Evolutionary conservation across 2,113 vertebrate genomes (phyloP).

Genomic region (Panthera tigris): DNA sequence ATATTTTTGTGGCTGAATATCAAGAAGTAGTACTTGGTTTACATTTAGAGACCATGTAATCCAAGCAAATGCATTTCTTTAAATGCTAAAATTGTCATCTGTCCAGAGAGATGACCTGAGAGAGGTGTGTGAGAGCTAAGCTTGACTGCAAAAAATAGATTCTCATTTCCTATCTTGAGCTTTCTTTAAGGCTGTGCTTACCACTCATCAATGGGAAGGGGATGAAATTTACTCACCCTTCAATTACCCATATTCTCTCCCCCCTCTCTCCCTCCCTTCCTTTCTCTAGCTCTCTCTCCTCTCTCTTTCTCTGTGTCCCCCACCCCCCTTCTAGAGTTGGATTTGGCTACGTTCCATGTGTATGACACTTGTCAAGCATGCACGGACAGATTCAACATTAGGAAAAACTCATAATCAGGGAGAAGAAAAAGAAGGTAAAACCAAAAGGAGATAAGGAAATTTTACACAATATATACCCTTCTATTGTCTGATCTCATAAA

Average conservation of each 20-base stretch:
- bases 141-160: neutral
- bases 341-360: neutral
- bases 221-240: neutral
- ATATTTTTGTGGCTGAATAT: neutral
- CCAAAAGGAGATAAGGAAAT: neutral
- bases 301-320: too few species aligned
- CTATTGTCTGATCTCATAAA: neutral
- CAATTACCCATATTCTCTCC: neutral
- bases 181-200: neutral
- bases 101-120: neutral
- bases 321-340: neutral
- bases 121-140: neutral
- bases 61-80: neutral
- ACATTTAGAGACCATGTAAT: neutral
- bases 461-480: neutral
- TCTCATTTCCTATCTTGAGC: neutral
- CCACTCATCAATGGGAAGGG: neutral
- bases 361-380: neutral
- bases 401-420: neutral
- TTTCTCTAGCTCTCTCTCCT: neutral
- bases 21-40: neutral
- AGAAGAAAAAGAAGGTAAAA: neutral
- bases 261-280: too few species aligned
- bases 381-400: neutral
- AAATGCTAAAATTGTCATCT: neutral